Conservation (phyloP, 2,888 invertebrate genomes). For the Leptogaster cylindrica region DNA sequence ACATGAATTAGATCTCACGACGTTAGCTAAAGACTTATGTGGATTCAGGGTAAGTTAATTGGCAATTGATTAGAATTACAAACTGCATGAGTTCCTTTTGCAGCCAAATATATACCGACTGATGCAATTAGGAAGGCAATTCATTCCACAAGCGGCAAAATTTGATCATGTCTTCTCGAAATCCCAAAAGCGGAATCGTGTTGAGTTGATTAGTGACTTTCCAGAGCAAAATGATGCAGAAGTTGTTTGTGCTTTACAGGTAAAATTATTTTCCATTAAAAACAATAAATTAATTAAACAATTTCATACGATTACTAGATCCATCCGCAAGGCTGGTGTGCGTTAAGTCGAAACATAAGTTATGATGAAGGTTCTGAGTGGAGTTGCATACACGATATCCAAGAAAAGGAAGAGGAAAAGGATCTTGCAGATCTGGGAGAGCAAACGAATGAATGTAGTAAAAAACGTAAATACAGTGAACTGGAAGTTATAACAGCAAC, state of each 20-base stretch:
- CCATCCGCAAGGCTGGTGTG: constrained; percentile 90
- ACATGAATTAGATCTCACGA: constrained; percentile 83
- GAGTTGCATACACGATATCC: constrained; percentile 94
- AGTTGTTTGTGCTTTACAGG: constrained; percentile 86
- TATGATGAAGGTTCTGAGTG: constrained; percentile 88
- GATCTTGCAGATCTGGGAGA: constrained; percentile 51
- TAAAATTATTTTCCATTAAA: constrained; percentile 50
- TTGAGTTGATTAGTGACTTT: constrained; percentile 91
- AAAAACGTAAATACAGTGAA: constrained; percentile 52
- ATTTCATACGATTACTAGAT: constrained; percentile 73
- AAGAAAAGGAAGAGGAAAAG: constrained; percentile 64
- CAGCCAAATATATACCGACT: constrained; percentile 88
- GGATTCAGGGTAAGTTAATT: constrained; percentile 78
- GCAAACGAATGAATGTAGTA: constrained; percentile 3
- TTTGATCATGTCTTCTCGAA: constrained; percentile 83
- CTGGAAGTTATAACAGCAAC: constrained; percentile 41
- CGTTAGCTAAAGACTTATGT: constrained; percentile 78
- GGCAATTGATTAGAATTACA: not conserved
- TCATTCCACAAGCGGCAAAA: constrained; percentile 79
- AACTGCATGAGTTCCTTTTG: not conserved
- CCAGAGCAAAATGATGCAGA: constrained; percentile 85
- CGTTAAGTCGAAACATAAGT: constrained; percentile 85
- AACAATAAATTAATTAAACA: too few species aligned
- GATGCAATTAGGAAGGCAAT: constrained; percentile 85
- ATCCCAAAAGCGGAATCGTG: constrained; percentile 76